These are phyloP conservation scores for Drosophila anomalipes DNA, from an alignment of 2,888 invertebrate species.

Conservation along the genomic window DNA sequence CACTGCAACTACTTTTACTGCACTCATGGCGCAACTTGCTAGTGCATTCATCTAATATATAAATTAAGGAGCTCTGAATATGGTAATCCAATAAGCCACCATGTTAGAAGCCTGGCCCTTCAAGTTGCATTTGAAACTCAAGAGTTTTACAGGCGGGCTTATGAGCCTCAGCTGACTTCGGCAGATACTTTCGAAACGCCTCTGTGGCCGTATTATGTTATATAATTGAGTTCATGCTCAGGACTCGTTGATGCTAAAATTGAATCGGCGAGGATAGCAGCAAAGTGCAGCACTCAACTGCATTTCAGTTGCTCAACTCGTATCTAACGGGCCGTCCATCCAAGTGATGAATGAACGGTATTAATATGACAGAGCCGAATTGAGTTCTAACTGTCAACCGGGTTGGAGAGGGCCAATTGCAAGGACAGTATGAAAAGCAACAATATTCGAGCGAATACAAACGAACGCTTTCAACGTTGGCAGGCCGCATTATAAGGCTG, in stretches of 20 bases:
- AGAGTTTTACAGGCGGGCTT: conserved; percentile 6
- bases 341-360: conserved; percentile 67
- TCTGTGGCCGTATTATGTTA: conserved; percentile 35
- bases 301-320: conserved; percentile 37
- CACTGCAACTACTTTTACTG: not conserved
- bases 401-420: conserved; percentile 6
- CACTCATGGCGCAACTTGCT: conserved; percentile 1
- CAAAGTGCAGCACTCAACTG: conserved; percentile 53
- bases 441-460: conserved; percentile 11
- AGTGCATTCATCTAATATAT: conserved; percentile 13
- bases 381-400: conserved; percentile 31
- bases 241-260: conserved; percentile 1
- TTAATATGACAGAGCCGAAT: conserved; percentile 63
- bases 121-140: conserved; percentile 8
- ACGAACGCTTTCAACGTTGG: conserved; percentile 2
- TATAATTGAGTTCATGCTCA: conserved; percentile 53
- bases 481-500: not conserved
- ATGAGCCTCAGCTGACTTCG: not conserved
- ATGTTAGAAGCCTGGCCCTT: conserved; percentile 8
- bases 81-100: conserved; percentile 49
- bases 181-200: conserved; percentile 19
- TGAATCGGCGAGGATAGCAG: conserved; percentile 7
- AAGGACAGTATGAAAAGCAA: conserved; percentile 33
- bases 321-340: conserved; percentile 37
- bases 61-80: conserved; percentile 22